Percentiles rank a stretch among this genome's conserved stretches.
Conservation (phyloP, 92 coral and sea anemone species). For the Isaurus tuberculatus region DNA sequence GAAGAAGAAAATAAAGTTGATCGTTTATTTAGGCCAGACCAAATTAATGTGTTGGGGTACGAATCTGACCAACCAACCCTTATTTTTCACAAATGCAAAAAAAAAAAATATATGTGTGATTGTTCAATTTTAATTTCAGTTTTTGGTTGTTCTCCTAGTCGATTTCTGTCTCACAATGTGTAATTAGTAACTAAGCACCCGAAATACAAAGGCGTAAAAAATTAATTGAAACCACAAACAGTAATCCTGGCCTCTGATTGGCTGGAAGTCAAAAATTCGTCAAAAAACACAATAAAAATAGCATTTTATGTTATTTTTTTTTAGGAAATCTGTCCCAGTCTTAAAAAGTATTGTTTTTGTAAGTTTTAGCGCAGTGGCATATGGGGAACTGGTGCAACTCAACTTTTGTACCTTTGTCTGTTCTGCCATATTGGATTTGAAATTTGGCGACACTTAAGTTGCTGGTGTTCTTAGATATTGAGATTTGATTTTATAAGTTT, state of each 20-base stretch:
- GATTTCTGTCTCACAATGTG: too few relatives aligned
- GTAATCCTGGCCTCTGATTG: slow-evolving; percentile 14
- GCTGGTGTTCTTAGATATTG: slow-evolving; percentile 9
- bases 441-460: not conserved
- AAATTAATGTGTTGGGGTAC: too few relatives aligned
- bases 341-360: not conserved
- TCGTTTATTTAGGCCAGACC: too few relatives aligned
- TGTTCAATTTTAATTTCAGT: too few relatives aligned
- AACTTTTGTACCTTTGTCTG: slow-evolving; percentile 9
- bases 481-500: not conserved
- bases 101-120: too few relatives aligned
- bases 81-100: too few relatives aligned
- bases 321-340: not conserved
- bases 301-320: not conserved
- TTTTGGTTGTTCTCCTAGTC: too few relatives aligned
- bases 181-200: slow-evolving; percentile 8
- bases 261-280: not conserved
- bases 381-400: slow-evolving; percentile 22
- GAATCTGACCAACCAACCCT: too few relatives aligned
- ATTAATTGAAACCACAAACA: slow-evolving; percentile 2
- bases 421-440: slow-evolving; percentile 28
- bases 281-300: slow-evolving; percentile 8
- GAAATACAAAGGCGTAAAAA: slow-evolving; percentile 2
- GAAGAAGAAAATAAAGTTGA: too few relatives aligned
- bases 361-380: slow-evolving; percentile 13